A percentile compares a stretch with the other conserved stretches of the same genome.
Conservation (phyloP, 2,113 vertebrate species). For the rat (Rattus norvegicus) region GRCr8 NC_086029.1:72423501-72424000, state of each 20-base stretch:
- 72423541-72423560: slow-evolving; percentile 7
- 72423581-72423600: neutral
- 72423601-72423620: slow-evolving; percentile 10
- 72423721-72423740: neutral
- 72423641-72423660: slow-evolving; percentile 22
- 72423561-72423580: neutral
- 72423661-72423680: neutral
- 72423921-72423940: neutral
- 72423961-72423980: slow-evolving; percentile 10
- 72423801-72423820: neutral
- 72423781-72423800: neutral
- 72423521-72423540: neutral
- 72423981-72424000: neutral
- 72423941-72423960: neutral
- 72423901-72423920: neutral
- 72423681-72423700: neutral
- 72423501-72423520: neutral
- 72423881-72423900: neutral
- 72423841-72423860: neutral
- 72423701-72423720: neutral
- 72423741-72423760: neutral
- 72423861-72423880: neutral
- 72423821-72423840: neutral
- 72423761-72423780: neutral
- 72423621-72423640: neutral